A percentile compares a stretch with the other conserved stretches of the same genome.
Conservation (phyloP, 2,888 invertebrate genomes). For the Ornithoptera priamus region DNA sequence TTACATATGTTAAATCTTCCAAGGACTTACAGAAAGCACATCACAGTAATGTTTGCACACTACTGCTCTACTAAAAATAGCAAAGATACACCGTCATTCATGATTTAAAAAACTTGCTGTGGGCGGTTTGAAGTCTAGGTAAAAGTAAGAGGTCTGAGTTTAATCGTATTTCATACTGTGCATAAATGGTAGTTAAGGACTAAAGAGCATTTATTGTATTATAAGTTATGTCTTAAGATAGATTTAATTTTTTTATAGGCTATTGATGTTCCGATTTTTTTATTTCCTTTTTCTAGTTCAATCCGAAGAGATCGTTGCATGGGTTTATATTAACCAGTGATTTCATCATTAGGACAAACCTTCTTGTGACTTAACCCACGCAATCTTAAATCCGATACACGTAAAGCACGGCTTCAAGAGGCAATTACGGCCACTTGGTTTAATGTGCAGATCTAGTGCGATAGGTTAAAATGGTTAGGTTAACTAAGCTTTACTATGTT, state of each 20-base stretch:
- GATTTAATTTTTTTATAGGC: too few relatives aligned
- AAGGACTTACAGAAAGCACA: neutral
- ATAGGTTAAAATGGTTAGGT: conserved; percentile 21
- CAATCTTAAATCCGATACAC: conserved; percentile 31
- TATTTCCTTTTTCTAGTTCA: neutral
- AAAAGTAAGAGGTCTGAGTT: too few relatives aligned
- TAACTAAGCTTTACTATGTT: conserved; percentile 4
- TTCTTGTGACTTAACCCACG: conserved; percentile 32
- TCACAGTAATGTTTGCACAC: neutral
- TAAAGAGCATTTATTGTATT: too few relatives aligned
- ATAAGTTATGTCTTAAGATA: too few relatives aligned
- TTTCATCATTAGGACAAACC: conserved; percentile 7
- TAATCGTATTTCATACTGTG: too few relatives aligned
- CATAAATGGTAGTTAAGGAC: too few relatives aligned
- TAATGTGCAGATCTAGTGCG: conserved; percentile 35
- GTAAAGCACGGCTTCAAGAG: conserved; percentile 38
- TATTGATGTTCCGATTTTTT: neutral
- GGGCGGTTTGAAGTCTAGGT: neutral
- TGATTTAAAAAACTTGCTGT: neutral
- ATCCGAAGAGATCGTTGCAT: neutral
- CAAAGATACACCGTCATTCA: too few relatives aligned
- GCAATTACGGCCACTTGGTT: conserved; percentile 46
- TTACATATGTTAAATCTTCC: too few relatives aligned
- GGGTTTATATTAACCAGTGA: neutral
- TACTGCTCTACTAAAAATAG: neutral